Percentiles rank a stretch among this genome's conserved stretches.
phyloP scores from a whole-genome alignment of 2,113 vertebrate species.

The Vidua chalybeata region DNA sequence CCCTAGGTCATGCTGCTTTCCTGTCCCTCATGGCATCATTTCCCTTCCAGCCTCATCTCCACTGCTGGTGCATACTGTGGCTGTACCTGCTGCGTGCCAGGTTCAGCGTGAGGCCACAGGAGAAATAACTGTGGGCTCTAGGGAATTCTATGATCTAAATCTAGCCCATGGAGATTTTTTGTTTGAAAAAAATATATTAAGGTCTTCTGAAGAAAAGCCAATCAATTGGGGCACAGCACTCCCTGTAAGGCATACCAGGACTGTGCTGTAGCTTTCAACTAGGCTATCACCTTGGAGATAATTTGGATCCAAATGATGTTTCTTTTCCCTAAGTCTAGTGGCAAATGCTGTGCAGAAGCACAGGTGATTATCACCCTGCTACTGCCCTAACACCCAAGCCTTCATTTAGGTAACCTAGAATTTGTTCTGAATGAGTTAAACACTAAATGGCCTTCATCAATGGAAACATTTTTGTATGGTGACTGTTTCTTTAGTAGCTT shows the following conservation, averaged over 20 bases:
- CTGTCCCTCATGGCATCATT: not conserved
- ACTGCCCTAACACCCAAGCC: not conserved
- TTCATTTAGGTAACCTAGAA: not conserved
- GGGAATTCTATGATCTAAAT: not conserved
- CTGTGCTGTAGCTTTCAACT: not conserved
- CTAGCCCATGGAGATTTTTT: not conserved
- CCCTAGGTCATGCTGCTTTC: not conserved
- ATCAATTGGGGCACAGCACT: not conserved
- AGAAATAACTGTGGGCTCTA: not conserved
- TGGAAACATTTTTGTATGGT: not conserved
- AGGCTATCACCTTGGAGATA: not conserved
- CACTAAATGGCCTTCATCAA: not conserved
- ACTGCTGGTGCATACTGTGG: rapidly evolving
- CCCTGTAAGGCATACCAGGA: not conserved
- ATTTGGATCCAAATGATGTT: not conserved
- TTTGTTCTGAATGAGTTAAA: not conserved
- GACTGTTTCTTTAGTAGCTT: not conserved
- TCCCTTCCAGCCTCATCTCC: not conserved
- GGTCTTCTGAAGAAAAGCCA: not conserved
- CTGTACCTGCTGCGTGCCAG: not conserved
- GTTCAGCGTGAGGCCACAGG: not conserved
- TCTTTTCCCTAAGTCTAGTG: not conserved
- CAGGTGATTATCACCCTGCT: not conserved
- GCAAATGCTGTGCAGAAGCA: not conserved
- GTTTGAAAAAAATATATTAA: not conserved